Percentiles rank a stretch among this genome's conserved stretches.
These are phyloP conservation scores for Limnephilus lunatus DNA, from an alignment of 2,888 invertebrate species.

Conservation along the genomic window DNA sequence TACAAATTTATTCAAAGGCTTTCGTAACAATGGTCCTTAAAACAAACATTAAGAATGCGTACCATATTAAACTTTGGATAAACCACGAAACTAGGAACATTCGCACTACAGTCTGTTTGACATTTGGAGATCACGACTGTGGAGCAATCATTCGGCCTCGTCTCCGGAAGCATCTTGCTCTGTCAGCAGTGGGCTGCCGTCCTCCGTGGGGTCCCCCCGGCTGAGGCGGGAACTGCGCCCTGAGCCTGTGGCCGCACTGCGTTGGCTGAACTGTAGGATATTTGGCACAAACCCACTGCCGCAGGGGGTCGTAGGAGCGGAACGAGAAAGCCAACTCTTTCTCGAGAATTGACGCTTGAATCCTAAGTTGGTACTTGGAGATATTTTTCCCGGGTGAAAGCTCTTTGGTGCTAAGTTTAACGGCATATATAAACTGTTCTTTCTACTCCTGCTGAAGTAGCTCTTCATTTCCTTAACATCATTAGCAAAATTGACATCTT, in stretches of 20 bases:
- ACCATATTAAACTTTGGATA: slow-evolving; percentile 59
- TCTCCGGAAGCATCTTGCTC: slow-evolving; percentile 77
- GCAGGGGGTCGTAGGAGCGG: slow-evolving; percentile 89
- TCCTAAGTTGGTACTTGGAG: slow-evolving; percentile 64
- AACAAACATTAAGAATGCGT: slow-evolving; percentile 62
- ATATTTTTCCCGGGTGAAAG: slow-evolving; percentile 67
- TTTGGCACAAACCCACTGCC: slow-evolving; percentile 81
- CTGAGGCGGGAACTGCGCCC: slow-evolving; percentile 75
- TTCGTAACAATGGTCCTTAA: slow-evolving; percentile 58
- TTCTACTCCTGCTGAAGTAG: slow-evolving; percentile 77
- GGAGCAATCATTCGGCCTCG: slow-evolving; percentile 52
- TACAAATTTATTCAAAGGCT: slow-evolving; percentile 61
- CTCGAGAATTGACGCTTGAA: slow-evolving; percentile 69
- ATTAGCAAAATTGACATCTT: slow-evolving; percentile 67
- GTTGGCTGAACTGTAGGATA: slow-evolving; percentile 79
- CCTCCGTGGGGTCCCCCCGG: slow-evolving; percentile 74
- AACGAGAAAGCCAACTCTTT: slow-evolving; percentile 83
- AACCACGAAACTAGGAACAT: slow-evolving; percentile 59
- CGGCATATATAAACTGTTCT: slow-evolving; percentile 85
- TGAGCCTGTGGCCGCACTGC: slow-evolving; percentile 74
- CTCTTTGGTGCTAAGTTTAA: slow-evolving; percentile 73
- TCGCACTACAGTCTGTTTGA: slow-evolving; percentile 65
- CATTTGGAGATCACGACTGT: slow-evolving; percentile 38
- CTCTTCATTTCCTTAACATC: slow-evolving; percentile 70
- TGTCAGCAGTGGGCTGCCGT: slow-evolving; percentile 81